Evolutionary conservation across 2,888 invertebrate genomes (phyloP), one percentile per base, ranked within the genome.

Genomic region (Junonia oenone): DNA sequence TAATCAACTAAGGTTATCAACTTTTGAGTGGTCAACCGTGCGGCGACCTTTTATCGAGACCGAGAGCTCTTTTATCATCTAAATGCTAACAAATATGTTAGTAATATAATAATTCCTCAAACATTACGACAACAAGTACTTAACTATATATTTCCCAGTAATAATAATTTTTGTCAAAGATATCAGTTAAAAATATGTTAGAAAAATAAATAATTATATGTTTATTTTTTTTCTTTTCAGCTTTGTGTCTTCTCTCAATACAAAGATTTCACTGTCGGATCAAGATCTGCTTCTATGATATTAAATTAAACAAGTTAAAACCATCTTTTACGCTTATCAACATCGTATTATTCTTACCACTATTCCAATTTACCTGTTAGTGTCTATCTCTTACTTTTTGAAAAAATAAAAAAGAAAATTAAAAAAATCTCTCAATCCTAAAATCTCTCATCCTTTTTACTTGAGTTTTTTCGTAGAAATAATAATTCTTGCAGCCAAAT

Each of bases 221-320:
- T 8, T 53, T 40, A 31, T 60, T 56, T n/a, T 49, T 59, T 66
- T 57, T 72, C 67, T 72, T 94, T 94, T 68, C 92, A 97, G 97
- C 95, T 97, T 68, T 96, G 96, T 70, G 97, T 97, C 59, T 97
- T 97, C 84, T 96, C 97, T 55, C 96, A 97, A 80, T 97, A 97
- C 83, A 97, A 97, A 91, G 97, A 97, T 91, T 97, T 97, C 83
- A 96, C 95, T 61, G 95, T 95, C 69, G 95, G 95, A 68, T 95
- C 94, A 71, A 94, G 94, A 80, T 94, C 94, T 71, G 92, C 93
- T 66, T 95, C 94, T 64, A 93, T 94, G 73, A 85, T 93, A 73
- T 92, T 92, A 61, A 92, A 92, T 78, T 93, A 73, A 80, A 48
- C 11, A 17, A 52, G 43, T 49, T 46, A 8, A n/a, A 53, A 43